Percentiles rank a stretch among this genome's conserved stretches.
Evolutionary conservation across 2,888 invertebrate species (phyloP).

Genomic region (Drosophila paranaensis): DNA sequence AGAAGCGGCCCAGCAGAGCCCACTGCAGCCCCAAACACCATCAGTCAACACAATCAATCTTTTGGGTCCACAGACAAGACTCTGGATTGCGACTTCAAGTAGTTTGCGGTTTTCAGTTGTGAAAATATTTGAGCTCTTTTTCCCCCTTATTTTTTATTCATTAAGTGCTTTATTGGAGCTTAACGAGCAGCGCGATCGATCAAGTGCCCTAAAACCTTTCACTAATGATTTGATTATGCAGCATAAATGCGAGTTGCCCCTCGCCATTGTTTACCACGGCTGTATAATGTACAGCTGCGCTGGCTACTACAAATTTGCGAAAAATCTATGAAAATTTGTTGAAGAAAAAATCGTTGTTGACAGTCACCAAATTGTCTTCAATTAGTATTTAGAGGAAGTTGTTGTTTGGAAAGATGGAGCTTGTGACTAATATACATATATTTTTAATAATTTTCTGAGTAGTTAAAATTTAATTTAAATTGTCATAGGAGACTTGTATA

Average conservation of each 20-base stretch:
- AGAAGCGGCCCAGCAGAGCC: conserved; percentile 38
- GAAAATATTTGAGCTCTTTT: conserved; percentile 76
- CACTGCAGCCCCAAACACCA: conserved; percentile 61
- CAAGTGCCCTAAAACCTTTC: conserved; percentile 82
- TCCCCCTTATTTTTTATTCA: conserved; percentile 57
- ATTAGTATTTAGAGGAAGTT: conserved; percentile 56
- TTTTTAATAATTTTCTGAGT: background rate
- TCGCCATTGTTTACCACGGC: conserved; percentile 15
- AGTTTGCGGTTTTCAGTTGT: conserved; percentile 53
- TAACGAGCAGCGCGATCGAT: conserved; percentile 76
- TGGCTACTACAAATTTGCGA: conserved; percentile 12
- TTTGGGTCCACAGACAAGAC: conserved; percentile 19
- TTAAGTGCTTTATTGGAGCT: conserved; percentile 74
- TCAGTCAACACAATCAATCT: conserved; percentile 81
- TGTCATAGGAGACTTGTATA: background rate
- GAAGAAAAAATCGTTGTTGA: conserved; percentile 67
- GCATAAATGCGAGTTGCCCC: conserved; percentile 24
- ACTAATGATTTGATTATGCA: conserved; percentile 81
- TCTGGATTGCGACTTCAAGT: conserved; percentile 28
- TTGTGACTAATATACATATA: background rate
- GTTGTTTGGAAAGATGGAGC: conserved; percentile 16
- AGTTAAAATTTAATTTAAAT: background rate
- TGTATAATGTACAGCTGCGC: conserved; percentile 4
- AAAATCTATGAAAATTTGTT: conserved; percentile 39
- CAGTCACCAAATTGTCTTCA: conserved; percentile 50